Evolutionary conservation across 2,888 invertebrate species (phyloP).

Genomic region (Megalurothrips usitatus): DNA sequence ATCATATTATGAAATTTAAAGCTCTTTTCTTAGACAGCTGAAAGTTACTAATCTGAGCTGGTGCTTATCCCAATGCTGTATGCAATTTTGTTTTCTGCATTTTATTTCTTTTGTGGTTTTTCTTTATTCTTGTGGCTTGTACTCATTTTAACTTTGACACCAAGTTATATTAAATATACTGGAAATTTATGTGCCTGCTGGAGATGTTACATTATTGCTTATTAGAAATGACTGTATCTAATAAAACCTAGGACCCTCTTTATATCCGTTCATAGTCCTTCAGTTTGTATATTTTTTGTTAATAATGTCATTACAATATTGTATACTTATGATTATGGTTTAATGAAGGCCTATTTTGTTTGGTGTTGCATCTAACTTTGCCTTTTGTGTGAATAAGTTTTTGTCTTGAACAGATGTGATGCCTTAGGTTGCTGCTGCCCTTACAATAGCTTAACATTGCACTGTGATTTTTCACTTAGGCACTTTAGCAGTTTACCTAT

Average conservation of each 20-base stretch:
- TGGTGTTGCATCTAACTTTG: neutral
- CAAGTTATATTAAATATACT: no score
- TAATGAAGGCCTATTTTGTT: neutral
- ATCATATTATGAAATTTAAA: conserved; percentile 67
- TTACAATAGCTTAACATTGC: neutral
- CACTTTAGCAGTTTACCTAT: neutral
- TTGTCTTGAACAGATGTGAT: neutral
- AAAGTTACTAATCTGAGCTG: neutral
- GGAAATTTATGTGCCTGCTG: no score
- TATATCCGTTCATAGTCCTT: no score
- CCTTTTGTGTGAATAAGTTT: neutral
- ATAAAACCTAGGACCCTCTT: no score
- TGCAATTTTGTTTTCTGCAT: neutral
- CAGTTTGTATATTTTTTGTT: no score
- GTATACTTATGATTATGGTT: no score
- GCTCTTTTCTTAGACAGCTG: conserved; percentile 53
- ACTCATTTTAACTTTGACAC: neutral
- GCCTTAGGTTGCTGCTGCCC: neutral
- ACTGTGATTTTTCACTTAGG: neutral
- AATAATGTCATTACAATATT: no score
- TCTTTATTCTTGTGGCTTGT: neutral
- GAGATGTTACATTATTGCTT: no score
- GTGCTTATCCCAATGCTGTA: neutral
- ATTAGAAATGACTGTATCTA: no score
- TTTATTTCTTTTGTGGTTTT: conserved; percentile 1